phyloP scores from a whole-genome alignment of 1,140 invertebrate genomes.

The Metopolophium dirhodum region DNA sequence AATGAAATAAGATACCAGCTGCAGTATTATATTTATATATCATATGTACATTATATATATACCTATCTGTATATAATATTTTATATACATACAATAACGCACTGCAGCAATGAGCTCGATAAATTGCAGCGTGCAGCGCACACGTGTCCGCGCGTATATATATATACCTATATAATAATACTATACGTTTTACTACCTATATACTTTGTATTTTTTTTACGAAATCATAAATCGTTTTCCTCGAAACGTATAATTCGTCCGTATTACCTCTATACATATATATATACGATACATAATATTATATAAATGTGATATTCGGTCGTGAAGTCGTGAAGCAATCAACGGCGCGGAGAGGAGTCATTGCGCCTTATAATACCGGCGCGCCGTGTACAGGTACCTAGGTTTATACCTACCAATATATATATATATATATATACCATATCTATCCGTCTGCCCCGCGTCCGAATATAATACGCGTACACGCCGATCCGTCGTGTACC shows the following conservation, averaged over 20 bases:
- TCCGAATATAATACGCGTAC: background rate
- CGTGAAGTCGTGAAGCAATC: constrained; percentile 56
- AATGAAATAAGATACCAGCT: background rate
- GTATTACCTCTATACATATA: background rate
- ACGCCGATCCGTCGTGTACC: background rate
- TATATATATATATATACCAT: background rate
- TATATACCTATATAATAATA: background rate
- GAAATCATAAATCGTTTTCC: constrained; percentile 51
- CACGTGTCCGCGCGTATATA: background rate
- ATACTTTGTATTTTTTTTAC: constrained; percentile 21
- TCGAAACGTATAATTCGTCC: constrained; percentile 22
- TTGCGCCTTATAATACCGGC: background rate
- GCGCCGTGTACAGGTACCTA: no score
- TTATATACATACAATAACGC: background rate
- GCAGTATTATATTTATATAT: background rate
- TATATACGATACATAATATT: background rate
- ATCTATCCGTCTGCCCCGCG: background rate
- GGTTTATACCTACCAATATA: background rate
- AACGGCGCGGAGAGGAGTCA: constrained; percentile 36
- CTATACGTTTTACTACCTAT: background rate
- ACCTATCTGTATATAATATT: no score
- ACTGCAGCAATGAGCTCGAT: background rate
- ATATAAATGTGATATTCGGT: constrained; percentile 38
- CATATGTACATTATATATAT: background rate
- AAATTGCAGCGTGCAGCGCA: constrained; percentile 28